phyloP scores from a whole-genome alignment of 2,888 invertebrate genomes.

The Luperina testacea region DNA sequence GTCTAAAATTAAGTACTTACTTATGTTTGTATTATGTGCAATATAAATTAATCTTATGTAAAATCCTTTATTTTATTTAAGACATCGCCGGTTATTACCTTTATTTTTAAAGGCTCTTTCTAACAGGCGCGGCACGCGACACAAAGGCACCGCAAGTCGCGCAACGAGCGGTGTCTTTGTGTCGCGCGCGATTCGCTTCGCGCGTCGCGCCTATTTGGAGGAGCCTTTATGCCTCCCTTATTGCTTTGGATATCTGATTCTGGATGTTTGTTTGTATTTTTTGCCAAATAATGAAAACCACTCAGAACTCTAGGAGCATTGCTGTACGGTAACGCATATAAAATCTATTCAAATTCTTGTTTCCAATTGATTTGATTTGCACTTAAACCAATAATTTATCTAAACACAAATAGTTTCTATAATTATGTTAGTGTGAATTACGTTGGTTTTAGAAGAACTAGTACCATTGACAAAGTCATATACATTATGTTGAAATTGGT shows the following conservation, averaged over 20 bases:
- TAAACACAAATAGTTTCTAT: no score
- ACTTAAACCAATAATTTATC: neutral
- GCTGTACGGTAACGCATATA: neutral
- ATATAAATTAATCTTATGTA: constrained; percentile 1
- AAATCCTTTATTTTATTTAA: neutral
- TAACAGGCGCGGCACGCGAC: no score
- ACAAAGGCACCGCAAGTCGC: no score
- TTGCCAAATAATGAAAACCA: neutral
- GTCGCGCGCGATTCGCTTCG: no score
- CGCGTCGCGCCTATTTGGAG: no score
- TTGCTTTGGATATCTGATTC: neutral
- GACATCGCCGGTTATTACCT: neutral
- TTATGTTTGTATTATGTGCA: neutral
- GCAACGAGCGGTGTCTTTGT: no score
- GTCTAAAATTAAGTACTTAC: neutral
- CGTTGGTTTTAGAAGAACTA: neutral
- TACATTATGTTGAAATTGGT: neutral
- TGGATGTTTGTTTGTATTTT: neutral
- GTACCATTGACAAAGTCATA: neutral
- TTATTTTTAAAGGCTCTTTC: no score
- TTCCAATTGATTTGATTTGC: neutral
- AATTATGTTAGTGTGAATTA: neutral
- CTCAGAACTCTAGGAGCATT: neutral
- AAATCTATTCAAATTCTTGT: neutral
- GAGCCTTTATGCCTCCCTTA: neutral